Conservation (phyloP, 2,888 invertebrate genomes). For the Micropterix aruncella region DNA sequence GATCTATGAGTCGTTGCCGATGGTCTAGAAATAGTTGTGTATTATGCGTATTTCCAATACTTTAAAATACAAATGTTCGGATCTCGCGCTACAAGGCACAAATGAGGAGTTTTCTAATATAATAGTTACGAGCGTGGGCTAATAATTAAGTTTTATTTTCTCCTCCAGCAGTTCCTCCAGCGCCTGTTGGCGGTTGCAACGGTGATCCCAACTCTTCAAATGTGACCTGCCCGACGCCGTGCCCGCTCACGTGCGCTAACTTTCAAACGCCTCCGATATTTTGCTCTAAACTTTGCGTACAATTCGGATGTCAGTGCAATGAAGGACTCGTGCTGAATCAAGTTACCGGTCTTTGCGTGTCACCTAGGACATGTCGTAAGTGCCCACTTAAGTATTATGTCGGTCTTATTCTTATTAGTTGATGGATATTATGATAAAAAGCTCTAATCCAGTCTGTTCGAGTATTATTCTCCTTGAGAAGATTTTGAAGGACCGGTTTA, state of each 20-base stretch:
- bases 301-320: neutral
- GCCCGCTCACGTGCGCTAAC: neutral
- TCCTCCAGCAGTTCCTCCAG: neutral
- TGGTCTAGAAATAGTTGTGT: no score
- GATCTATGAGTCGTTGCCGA: no score
- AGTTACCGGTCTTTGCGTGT: neutral
- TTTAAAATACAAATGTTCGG: neutral
- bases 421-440: no score
- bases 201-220: neutral
- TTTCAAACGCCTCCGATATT: neutral
- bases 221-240: neutral
- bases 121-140: no score
- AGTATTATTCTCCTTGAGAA: no score
- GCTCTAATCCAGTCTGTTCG: no score
- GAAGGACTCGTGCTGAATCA: neutral
- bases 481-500: no score
- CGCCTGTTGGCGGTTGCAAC: neutral
- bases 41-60: neutral
- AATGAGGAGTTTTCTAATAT: no score
- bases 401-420: no score
- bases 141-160: neutral
- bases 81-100: no score
- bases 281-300: neutral
- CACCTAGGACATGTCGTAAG: neutral
- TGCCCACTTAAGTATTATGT: neutral